Conservation (phyloP, 30 jellyfish, hydroid and myxozoan species). For the Aurelia aurita region DNA sequence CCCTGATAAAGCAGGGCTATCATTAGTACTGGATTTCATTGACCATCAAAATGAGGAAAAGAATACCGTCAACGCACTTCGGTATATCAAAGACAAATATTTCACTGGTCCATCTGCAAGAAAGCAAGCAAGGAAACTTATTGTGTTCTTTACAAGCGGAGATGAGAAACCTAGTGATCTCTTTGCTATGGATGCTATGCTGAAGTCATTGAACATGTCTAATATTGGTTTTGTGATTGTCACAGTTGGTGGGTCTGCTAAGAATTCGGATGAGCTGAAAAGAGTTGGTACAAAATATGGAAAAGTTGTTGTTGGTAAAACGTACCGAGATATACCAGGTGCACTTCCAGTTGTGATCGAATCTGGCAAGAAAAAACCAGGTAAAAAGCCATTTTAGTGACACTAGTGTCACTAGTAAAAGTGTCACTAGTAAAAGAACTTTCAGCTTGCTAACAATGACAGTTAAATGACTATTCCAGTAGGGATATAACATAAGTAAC, state of each 20-base stretch:
- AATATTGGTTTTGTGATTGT: constrained; percentile 38
- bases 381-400: background rate
- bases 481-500: too few species aligned
- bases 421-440: too few species aligned
- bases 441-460: too few species aligned
- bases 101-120: background rate
- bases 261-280: background rate
- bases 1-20: constrained; percentile 22
- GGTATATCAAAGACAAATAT: constrained; percentile 18
- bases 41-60: constrained; percentile 32
- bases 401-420: too few species aligned
- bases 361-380: constrained; percentile 26
- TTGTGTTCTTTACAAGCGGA: constrained; percentile 45
- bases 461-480: too few species aligned
- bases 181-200: constrained; percentile 17
- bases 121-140: constrained; percentile 35
- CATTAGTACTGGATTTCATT: constrained; percentile 22
- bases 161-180: background rate
- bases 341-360: constrained; percentile 44
- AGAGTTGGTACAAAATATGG: constrained; percentile 45
- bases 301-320: background rate
- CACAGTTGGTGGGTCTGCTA: constrained; percentile 2
- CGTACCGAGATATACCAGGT: constrained; percentile 45
- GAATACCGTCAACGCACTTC: constrained; percentile 28
- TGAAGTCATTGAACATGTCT: constrained; percentile 40